phyloP scores from a whole-genome alignment of 2,888 invertebrate species.

The Pedicia rivosa region DNA sequence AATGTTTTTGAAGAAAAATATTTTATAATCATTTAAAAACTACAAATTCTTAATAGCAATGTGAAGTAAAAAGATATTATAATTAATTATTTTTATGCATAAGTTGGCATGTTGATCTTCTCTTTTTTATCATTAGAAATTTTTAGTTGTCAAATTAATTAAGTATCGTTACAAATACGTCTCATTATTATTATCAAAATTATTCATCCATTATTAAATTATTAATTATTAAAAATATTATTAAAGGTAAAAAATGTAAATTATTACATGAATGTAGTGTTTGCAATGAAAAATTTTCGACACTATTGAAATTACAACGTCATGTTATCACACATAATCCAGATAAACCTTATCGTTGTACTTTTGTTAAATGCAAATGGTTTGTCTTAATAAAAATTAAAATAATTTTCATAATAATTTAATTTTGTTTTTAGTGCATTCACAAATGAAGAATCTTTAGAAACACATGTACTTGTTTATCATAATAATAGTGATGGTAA shows the following conservation, averaged over 20 bases:
- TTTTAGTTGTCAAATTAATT: too few relatives aligned
- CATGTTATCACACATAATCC: slow-evolving; percentile 1
- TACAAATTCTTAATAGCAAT: too few relatives aligned
- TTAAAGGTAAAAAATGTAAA: background rate
- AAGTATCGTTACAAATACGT: too few relatives aligned
- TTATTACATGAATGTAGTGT: background rate
- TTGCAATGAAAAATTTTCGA: background rate
- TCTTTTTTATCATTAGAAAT: too few relatives aligned
- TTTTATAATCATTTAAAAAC: too few relatives aligned
- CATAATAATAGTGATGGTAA: background rate
- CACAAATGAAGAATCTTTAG: background rate
- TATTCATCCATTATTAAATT: too few relatives aligned
- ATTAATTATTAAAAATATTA: too few relatives aligned
- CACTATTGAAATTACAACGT: background rate
- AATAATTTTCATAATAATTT: background rate
- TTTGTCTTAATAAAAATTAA: background rate
- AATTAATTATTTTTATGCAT: too few relatives aligned
- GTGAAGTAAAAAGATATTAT: too few relatives aligned
- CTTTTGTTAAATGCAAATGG: background rate
- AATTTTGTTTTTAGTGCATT: background rate
- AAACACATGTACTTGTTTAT: slow-evolving; percentile 1
- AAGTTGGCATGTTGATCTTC: too few relatives aligned
- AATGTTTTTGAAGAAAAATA: too few relatives aligned
- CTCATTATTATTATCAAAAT: too few relatives aligned
- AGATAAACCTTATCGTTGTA: background rate